Evolutionary conservation across 2,797 vertebrate genomes (phyloP), one percentile per base, ranked within the genome.

Genomic region (Chanos chanos): DNA sequence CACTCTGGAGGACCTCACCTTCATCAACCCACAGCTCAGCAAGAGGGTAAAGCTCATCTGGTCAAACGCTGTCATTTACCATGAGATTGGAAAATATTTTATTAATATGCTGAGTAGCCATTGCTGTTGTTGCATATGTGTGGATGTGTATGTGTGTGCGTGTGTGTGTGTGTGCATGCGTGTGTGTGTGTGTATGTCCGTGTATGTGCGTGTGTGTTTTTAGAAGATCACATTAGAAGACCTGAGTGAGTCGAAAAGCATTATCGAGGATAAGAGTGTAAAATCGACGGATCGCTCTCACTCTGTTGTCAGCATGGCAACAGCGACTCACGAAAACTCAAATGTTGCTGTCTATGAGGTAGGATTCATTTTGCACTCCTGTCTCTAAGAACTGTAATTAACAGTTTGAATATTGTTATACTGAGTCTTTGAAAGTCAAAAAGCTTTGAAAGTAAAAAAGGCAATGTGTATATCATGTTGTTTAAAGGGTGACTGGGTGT

Each of bases 331-430:
- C 0, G 92, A 96, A 74, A 92, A 86, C 16, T 92, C 93, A 58
- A 97, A 88, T 0, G 88, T 94, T 44, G 94, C 91, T 0, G 85
- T 97, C 54, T 94, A 92, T 22, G 91, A 97, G 90, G 94, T 94
- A 77, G 7, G 56, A 50, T 18, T 24, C 12, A 13, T 10, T 15
- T 10, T 2, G 45, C 19, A 33, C 7, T 16, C 5, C 6, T 28
- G 1, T 16, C 3, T 45, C 6, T 8, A 18, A 16, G 30, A 8
- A 15, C 9, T 28, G n/a, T 19, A n/a, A 7, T 27, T 28, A 13
- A 31, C n/a, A 3, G 7, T 33, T 4, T 28, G 10, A 27, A 6
- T 7, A 47, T 2, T n/a, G 15, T 6, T 9, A n/a, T 10, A n/a
- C n/a, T n/a, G n/a, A n/a, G n/a, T n/a, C n/a, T n/a, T n/a, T n/a